These are phyloP conservation scores for Anarsia innoxiella DNA, from an alignment of 2,888 invertebrate species.

Conservation along the genomic window DNA sequence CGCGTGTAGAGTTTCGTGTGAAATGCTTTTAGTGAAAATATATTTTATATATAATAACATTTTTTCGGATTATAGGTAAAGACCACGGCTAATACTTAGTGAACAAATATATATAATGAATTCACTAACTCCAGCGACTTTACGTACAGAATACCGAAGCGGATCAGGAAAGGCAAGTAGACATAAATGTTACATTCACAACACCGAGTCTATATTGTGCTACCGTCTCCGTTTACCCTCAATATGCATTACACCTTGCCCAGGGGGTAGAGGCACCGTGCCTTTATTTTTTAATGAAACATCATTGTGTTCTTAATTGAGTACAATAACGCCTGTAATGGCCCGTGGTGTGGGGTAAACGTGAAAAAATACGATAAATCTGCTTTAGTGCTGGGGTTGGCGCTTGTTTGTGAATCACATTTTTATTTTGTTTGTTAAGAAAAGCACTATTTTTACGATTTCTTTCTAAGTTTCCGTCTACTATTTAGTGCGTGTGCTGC, in stretches of 20 bases:
- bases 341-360: constrained; percentile 11
- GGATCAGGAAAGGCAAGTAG: background rate
- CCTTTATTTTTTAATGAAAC: constrained; percentile 43
- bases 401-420: constrained; percentile 5
- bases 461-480: constrained; percentile 1
- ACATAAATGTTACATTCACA: constrained; percentile 4
- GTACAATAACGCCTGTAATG: constrained; percentile 22
- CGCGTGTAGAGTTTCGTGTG: constrained; percentile 25
- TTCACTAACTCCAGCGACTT: background rate
- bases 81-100: background rate
- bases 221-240: constrained; percentile 2
- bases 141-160: background rate
- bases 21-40: constrained; percentile 19
- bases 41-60: background rate
- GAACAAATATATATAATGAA: background rate
- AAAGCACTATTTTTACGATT: constrained; percentile 1
- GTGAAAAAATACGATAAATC: constrained; percentile 21
- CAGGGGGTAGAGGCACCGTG: constrained; percentile 25
- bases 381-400: constrained; percentile 17
- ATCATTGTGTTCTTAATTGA: constrained; percentile 38
- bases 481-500: too few species aligned
- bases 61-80: background rate
- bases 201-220: background rate
- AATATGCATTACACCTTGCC: constrained; percentile 14
- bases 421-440: background rate